These are phyloP conservation scores for Melipona bicolor DNA, from an alignment of 2,888 invertebrate species.

Conservation along the genomic window DNA sequence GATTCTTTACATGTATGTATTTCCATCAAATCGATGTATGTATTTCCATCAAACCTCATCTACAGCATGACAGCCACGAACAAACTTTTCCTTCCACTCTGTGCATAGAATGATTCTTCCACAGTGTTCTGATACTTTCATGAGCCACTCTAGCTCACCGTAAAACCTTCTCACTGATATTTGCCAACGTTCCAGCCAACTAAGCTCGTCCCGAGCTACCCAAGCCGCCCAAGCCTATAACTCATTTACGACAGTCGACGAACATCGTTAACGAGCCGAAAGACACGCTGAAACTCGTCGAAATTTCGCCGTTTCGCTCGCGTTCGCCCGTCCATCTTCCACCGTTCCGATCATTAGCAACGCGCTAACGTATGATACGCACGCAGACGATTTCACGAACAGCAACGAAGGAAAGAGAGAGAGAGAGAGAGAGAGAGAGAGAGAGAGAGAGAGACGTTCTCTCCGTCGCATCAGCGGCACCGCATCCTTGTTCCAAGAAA, in stretches of 20 bases:
- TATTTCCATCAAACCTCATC: too few relatives aligned
- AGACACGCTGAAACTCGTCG: neutral
- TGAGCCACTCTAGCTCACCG: neutral
- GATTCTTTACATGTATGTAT: too few relatives aligned
- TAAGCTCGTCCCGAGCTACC: neutral
- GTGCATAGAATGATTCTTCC: too few relatives aligned
- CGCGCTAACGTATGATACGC: neutral
- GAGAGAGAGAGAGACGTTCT: neutral
- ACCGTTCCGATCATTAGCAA: conserved; percentile 11
- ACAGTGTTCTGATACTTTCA: too few relatives aligned
- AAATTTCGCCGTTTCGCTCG: conserved; percentile 16
- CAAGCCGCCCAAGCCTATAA: neutral
- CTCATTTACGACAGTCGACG: conserved; percentile 10
- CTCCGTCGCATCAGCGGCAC: neutral
- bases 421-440: too few relatives aligned
- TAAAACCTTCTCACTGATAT: neutral
- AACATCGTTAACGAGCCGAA: neutral
- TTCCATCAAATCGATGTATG: too few relatives aligned
- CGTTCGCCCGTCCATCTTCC: neutral
- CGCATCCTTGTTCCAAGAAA: conserved; percentile 26
- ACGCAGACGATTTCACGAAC: neutral
- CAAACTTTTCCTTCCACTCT: too few relatives aligned
- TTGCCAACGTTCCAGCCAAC: neutral
- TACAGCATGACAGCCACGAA: too few relatives aligned
- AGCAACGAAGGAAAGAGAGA: too few relatives aligned